Evolutionary conservation across 2,113 vertebrate genomes (phyloP).

Genomic region (Calcarius ornatus): DNA sequence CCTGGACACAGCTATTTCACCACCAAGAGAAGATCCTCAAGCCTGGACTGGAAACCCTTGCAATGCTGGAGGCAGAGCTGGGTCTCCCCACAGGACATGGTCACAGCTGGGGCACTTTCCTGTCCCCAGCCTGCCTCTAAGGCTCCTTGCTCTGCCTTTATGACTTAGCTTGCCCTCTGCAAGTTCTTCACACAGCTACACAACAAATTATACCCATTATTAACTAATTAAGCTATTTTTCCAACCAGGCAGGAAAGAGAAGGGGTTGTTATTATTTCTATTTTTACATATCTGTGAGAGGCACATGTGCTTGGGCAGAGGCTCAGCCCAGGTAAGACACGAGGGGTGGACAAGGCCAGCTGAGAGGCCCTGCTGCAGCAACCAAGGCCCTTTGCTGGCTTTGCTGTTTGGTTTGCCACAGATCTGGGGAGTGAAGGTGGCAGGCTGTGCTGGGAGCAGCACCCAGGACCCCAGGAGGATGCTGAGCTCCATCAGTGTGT

Average conservation of each 20-base stretch:
- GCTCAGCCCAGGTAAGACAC: not conserved
- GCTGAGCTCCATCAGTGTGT: not conserved
- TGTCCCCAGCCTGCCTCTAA: not conserved
- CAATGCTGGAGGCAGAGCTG: not conserved
- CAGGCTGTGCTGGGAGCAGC: not conserved
- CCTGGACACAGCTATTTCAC: not conserved
- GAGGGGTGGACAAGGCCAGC: not conserved
- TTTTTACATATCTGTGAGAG: slow-evolving; percentile 15
- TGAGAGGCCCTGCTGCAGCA: not conserved
- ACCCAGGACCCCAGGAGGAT: not conserved
- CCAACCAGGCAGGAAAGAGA: slow-evolving; percentile 12
- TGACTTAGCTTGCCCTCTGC: not conserved
- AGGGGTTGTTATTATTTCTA: slow-evolving; percentile 29
- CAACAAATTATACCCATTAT: slow-evolving; percentile 32
- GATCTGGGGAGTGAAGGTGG: not conserved
- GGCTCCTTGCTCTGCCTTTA: not conserved
- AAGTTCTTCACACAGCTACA: slow-evolving; percentile 13
- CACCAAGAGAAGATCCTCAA: not conserved
- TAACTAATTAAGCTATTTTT: slow-evolving; percentile 50
- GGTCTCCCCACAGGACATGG: rapidly evolving
- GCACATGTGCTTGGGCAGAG: rapidly evolving
- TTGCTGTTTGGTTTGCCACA: not conserved
- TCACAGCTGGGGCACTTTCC: not conserved
- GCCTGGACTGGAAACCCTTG: not conserved
- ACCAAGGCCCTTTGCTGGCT: not conserved